Evolutionary conservation across 2,113 vertebrate genomes (phyloP), one percentile per base, ranked within the genome.

Genomic region (Perca schrenkii): DNA sequence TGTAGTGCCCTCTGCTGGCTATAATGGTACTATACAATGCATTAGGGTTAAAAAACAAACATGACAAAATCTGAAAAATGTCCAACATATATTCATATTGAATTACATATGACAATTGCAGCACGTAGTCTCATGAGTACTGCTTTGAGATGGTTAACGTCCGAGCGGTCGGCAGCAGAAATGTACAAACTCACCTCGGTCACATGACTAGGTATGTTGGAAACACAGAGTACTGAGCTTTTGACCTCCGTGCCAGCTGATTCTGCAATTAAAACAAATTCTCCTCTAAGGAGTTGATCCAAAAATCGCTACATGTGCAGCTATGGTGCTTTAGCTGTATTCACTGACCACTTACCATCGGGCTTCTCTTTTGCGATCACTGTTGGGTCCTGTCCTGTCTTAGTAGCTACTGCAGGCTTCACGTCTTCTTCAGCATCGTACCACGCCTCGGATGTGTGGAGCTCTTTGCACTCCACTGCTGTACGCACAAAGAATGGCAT

Each of bases 401-500:
- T 64, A 43, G 47, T 47, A n/a, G 14, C 47, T 4, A 1, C 62
- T 14, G 16, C 46, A 50, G 49, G 57, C 19, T 71, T 31, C 82
- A 94, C 66, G 7, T 91, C 79, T 63, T 96, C 94, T 46, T 92
- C 77, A 4, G 95, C 94, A 61, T 95, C 93, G n/a, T 83, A 95
- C 95, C 94, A 96, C 2, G 22, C 47, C 80, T 95, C 94, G 4
- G 28, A 74, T 1, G 31, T 15, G 74, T 46, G 74, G 0, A 67
- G 22, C n/a, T 92, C 92, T 72, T 81, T 75, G 34, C 53, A 14
- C 10, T 10, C 75, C 53, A 61, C 83, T 67, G 34, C 28, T 50
- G 34, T 15, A 5, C 36, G 65, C 4, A 57, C 22, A 15, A 4
- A 71, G 6, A 52, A 25, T 0, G 6, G 8, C 56, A 60, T 16